Evolutionary conservation across 2,797 vertebrate genomes (phyloP).

Genomic region (Erithacus rubecula): DNA sequence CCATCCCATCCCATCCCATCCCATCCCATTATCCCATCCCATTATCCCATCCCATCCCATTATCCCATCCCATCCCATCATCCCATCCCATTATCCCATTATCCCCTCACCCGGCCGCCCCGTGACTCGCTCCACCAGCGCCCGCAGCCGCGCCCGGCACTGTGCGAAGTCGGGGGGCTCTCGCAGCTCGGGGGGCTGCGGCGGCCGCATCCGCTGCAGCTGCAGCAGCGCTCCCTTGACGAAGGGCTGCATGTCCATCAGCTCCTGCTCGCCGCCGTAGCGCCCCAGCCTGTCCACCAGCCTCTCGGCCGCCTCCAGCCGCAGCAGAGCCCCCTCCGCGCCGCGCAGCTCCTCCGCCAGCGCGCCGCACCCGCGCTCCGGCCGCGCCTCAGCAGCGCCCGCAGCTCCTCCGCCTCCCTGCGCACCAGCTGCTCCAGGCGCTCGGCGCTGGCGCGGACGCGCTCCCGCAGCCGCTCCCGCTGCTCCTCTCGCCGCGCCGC

Average conservation of each 20-base stretch:
- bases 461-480: not conserved
- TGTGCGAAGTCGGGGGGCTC: not conserved
- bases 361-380: not conserved
- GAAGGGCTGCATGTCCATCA: slow-evolving; percentile 66
- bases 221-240: not conserved
- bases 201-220: slow-evolving; percentile 8
- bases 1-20: too few relatives aligned
- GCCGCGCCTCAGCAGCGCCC: not conserved
- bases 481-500: not conserved
- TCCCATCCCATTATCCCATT: too few relatives aligned
- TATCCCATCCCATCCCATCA: too few relatives aligned
- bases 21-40: too few relatives aligned
- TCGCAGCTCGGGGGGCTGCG: not conserved
- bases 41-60: too few relatives aligned
- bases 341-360: not conserved
- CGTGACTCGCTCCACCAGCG: not conserved
- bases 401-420: not conserved
- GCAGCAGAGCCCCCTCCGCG: slow-evolving; percentile 8
- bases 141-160: not conserved
- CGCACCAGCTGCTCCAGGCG: slow-evolving; percentile 26
- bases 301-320: slow-evolving; percentile 37
- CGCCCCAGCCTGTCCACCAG: slow-evolving; percentile 50
- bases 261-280: slow-evolving; percentile 71
- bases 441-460: not conserved
- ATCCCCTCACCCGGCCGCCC: not conserved